Evolutionary conservation across 2,888 invertebrate species (phyloP), one percentile per base, ranked within the genome.

Genomic region (Drosophila formosana): DNA sequence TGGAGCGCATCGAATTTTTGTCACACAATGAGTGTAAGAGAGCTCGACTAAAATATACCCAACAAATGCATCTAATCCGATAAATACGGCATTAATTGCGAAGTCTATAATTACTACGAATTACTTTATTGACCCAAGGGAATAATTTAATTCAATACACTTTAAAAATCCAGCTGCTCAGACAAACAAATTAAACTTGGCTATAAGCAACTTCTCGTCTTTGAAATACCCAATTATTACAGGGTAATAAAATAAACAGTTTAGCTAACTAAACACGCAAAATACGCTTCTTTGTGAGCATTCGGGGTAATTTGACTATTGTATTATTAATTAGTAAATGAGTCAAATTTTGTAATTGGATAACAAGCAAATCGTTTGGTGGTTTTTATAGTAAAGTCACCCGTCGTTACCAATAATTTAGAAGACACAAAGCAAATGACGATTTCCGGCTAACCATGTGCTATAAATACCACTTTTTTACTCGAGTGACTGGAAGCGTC

Each of bases 321-420:
- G 41, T 37, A 45, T 57, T 55, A 26, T 43, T 32, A 55, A 46
- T 62, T 55, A 13, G 46, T 25, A 37, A 62, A 62, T 56, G 3
- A 28, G 25, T 41, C 18, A 43, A 58, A 58, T 58, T 60, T 52
- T 23, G 37, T 66, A 69, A 73, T 73, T 74, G 67, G 55, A 53
- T 72, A 72, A 73, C 45, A 39, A 50, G 52, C 50, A 30, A 58
- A 51, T 18, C 49, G 39, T 46, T 72, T 72, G 39, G 39, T 30
- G 18, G 11, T 8, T 39, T 52, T 25, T 52, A 13, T 18, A 13
- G 6, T 9, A 18, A 28, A 30, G 18, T 49, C 28, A 11, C 8
- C 13, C 28, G 25, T 28, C 18, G 25, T 34, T 34, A 68, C 45
- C 30, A 18, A 52, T 47, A 18, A 23, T 23, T 30, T n/a, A 30